Evolutionary conservation across 1,140 invertebrate species (phyloP).

Genomic region (Potamilus streckersoni): DNA sequence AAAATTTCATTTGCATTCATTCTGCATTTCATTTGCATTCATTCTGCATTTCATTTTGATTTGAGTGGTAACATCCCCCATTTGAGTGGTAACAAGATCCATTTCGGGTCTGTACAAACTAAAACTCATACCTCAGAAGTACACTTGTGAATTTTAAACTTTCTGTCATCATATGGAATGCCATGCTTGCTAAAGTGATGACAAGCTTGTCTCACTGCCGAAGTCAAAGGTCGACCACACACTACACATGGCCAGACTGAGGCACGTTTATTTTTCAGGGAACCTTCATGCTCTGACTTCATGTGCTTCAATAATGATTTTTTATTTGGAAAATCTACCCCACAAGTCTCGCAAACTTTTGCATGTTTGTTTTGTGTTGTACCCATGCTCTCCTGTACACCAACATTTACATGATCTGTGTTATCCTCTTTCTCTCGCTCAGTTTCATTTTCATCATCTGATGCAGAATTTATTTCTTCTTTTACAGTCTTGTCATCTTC

Average conservation of each 20-base stretch:
- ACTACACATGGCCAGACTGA: not conserved
- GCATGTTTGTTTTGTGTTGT: not conserved
- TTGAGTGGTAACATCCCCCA: too few species aligned
- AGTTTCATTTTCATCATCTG: constrained; percentile 1
- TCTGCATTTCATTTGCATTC: too few species aligned
- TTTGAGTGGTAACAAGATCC: too few species aligned
- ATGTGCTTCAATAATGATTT: not conserved
- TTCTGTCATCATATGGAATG: not conserved
- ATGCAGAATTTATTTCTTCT: not conserved
- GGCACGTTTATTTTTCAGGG: not conserved
- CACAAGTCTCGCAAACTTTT: not conserved
- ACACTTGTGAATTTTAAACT: not conserved
- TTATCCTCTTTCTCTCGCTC: not conserved
- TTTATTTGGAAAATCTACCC: not conserved
- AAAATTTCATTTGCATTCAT: too few species aligned
- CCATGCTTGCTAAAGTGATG: constrained; percentile 2
- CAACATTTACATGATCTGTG: not conserved
- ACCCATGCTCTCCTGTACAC: not conserved
- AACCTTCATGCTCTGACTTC: not conserved
- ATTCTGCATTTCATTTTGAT: too few species aligned
- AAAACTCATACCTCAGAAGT: not conserved
- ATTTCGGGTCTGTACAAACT: not conserved
- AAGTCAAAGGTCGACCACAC: not conserved
- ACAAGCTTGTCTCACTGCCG: not conserved
- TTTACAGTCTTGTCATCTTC: too few species aligned